Conservation (phyloP, 2,797 vertebrate species). For the Cheirogaleus major region DNA sequence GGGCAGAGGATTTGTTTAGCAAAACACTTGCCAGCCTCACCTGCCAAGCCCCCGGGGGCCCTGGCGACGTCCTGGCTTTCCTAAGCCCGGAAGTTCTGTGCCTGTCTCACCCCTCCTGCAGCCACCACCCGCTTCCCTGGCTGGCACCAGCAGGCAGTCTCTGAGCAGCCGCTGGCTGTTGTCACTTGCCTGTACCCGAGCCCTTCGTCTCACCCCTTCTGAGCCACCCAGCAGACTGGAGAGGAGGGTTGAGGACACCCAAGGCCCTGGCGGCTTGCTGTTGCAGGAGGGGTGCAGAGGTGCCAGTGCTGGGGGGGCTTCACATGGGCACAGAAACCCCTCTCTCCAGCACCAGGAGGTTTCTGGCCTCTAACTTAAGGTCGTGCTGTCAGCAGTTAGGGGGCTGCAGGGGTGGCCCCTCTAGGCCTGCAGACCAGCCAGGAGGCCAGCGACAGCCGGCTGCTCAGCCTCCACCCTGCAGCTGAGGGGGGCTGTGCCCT, state of each 20-base stretch:
- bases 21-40: constrained; percentile 30
- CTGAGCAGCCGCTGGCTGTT: neutral
- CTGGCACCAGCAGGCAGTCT: neutral
- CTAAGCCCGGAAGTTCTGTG: neutral
- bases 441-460: too few species aligned
- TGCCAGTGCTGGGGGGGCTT: neutral
- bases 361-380: neutral
- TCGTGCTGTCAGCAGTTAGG: neutral
- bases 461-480: neutral
- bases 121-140: neutral
- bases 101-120: fast-evolving
- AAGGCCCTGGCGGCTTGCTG: neutral
- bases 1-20: constrained; percentile 78
- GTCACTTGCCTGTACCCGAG: neutral
- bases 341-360: neutral
- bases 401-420: too few species aligned
- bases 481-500: too few species aligned
- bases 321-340: neutral
- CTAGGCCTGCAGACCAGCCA: neutral
- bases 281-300: neutral
- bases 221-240: neutral
- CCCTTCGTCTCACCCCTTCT: neutral
- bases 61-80: fast-evolving
- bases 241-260: neutral
- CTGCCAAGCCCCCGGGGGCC: neutral